Evolutionary conservation across 2,797 vertebrate species (phyloP).

Genomic region (Protosalanx chinensis): DNA sequence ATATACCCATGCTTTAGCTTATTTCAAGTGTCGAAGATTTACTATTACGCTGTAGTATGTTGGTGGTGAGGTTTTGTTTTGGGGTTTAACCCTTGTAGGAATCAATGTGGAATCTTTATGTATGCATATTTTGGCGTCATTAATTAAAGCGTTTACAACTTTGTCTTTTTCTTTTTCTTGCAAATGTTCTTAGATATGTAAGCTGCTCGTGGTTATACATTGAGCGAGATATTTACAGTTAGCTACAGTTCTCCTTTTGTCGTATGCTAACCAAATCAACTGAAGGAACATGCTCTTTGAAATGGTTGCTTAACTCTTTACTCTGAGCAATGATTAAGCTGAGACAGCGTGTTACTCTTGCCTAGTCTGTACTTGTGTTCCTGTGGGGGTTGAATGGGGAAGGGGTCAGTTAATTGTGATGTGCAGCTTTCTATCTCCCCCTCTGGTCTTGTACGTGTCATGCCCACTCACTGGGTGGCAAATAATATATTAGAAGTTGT

Average conservation of each 20-base stretch:
- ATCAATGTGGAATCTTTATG: constrained; percentile 28
- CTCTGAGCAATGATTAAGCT: constrained; percentile 36
- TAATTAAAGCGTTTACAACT: constrained; percentile 59
- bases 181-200: constrained; percentile 40
- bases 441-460: not conserved
- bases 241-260: constrained; percentile 49
- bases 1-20: constrained; percentile 33
- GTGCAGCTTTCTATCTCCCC: constrained; percentile 14
- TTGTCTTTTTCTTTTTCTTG: constrained; percentile 17
- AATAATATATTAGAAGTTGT: constrained; percentile 8
- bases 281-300: constrained; percentile 50
- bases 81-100: constrained; percentile 32
- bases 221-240: constrained; percentile 44
- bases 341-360: constrained; percentile 23
- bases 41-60: constrained; percentile 29
- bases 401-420: not conserved
- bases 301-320: constrained; percentile 48
- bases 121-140: constrained; percentile 21
- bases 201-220: constrained; percentile 43
- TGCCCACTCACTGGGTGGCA: constrained; percentile 6
- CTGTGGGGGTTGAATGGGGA: constrained; percentile 1
- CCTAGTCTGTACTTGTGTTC: constrained; percentile 28
- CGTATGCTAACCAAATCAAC: constrained; percentile 60
- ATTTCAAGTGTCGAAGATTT: constrained; percentile 35
- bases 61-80: constrained; percentile 23